phyloP scores from a whole-genome alignment of 2,888 invertebrate genomes.

The Pristionchus mayeri region DNA sequence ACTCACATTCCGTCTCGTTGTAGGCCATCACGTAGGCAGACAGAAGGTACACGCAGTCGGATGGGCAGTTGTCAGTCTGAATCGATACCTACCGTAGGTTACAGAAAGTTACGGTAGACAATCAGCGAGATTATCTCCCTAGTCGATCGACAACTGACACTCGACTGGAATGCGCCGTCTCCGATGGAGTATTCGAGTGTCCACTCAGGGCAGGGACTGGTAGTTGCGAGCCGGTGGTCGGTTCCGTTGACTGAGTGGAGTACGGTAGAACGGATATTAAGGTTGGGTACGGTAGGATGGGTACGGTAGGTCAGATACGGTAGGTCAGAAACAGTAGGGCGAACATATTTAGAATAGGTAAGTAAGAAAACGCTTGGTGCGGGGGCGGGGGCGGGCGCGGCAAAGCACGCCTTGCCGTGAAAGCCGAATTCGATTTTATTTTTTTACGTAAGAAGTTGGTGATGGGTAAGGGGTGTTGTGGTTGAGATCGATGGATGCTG shows the following conservation, averaged over 20 bases:
- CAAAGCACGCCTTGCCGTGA: too few species aligned
- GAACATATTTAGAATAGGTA: too few species aligned
- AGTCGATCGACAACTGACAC: not conserved
- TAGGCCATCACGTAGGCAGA: not conserved
- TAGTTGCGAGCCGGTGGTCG: not conserved
- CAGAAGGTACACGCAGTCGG: constrained; percentile 3
- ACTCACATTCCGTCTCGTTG: not conserved
- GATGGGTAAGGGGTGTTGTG: too few species aligned
- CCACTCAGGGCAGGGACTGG: not conserved
- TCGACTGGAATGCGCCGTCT: not conserved
- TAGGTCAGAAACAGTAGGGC: too few species aligned
- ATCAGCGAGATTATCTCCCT: too few species aligned
- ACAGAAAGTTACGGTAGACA: not conserved
- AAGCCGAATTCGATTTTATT: too few species aligned
- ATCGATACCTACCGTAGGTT: not conserved
- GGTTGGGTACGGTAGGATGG: not conserved
- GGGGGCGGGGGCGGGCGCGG: too few species aligned
- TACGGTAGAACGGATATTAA: not conserved
- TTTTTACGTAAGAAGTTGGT: too few species aligned
- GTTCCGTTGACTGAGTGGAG: not conserved
- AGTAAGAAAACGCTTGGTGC: too few species aligned
- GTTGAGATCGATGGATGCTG: not conserved
- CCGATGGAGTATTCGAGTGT: not conserved
- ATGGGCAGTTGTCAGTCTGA: not conserved
- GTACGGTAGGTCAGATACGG: not conserved